These are phyloP conservation scores for human DNA, from an alignment of 2,113 vertebrate species.

Conservation along the genomic window GRCh38 chr2:197528001-197528500, in stretches of 20 bases:
- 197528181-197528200: background rate
- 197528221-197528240: background rate
- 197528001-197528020: background rate
- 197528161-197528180: background rate
- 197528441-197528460: background rate
- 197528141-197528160: background rate
- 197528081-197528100: background rate
- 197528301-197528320: background rate
- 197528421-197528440: background rate
- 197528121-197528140: background rate
- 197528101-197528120: background rate
- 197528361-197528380: no score
- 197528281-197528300: background rate
- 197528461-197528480: background rate
- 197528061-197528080: background rate
- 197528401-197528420: background rate
- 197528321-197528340: background rate
- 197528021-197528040: background rate
- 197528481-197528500: background rate
- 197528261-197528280: background rate
- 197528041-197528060: constrained; percentile 15
- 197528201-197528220: background rate
- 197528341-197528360: background rate
- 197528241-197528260: background rate
- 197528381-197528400: no score